Conservation (phyloP, 2,797 vertebrate genomes). For the Oreortyx pictus region DNA sequence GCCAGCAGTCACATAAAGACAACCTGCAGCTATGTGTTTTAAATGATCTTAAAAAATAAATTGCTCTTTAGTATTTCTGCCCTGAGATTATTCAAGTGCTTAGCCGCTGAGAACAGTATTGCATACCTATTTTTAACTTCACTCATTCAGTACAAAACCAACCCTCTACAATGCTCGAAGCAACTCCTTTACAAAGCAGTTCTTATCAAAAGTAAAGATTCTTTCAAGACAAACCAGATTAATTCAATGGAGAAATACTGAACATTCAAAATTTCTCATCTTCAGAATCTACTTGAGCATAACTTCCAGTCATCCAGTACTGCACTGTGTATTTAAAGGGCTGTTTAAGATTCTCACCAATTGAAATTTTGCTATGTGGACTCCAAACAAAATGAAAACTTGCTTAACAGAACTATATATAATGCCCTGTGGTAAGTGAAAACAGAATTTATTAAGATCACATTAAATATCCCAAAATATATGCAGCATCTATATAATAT, state of each 20-base stretch:
- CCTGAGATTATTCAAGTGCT: not conserved
- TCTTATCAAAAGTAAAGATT: slow-evolving; percentile 15
- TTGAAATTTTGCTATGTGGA: accelerated
- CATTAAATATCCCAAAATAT: not conserved
- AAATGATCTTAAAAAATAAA: not conserved
- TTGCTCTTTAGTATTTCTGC: not conserved
- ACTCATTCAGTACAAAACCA: not conserved
- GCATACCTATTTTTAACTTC: not conserved
- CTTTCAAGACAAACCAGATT: not conserved
- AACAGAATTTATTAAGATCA: not conserved
- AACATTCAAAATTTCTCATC: not conserved
- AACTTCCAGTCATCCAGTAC: not conserved
- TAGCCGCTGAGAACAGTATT: not conserved
- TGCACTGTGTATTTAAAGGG: not conserved
- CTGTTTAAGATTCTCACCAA: not conserved
- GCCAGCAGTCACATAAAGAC: not conserved
- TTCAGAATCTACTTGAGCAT: not conserved
- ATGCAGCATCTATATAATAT: not conserved
- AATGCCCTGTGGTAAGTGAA: not conserved
- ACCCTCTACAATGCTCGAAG: not conserved
- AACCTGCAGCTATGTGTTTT: accelerated
- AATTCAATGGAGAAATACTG: slow-evolving; percentile 25
- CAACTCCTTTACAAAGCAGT: not conserved
- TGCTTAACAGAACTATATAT: not conserved
- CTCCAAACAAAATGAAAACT: not conserved